Evolutionary conservation across 2,113 vertebrate genomes (phyloP), one percentile per base, ranked within the genome.

Genomic region (Dicrurus megarhynchus): DNA sequence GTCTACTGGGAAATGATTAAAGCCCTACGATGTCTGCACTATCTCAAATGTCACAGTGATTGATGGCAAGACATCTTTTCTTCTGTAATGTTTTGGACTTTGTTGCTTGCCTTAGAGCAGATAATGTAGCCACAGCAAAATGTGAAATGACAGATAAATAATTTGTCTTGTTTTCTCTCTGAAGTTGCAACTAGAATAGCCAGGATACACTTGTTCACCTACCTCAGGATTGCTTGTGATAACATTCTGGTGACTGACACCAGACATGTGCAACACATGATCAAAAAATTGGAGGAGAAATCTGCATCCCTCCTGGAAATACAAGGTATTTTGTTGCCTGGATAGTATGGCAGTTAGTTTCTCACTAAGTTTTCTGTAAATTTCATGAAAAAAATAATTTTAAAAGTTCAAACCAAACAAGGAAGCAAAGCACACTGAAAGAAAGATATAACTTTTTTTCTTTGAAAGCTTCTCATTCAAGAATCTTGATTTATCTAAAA

Each of bases 21-120:
- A 95, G 77, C n/a, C 59, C 49, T 42, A 33, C 80, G 67, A 87
- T 71, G 95, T 89, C 92, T 89, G 12, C 64, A 89, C 60, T 97
- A 96, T 93, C 92, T 96, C 67, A 90, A 90, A 81, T 84, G 94
- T 90, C 89, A 84, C 49, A 37, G 63, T 96, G 94, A 97, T 77
- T 91, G 97, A 97, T 96, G 83, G 56, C 52, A 92, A 83, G 93
- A 85, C 76, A 94, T 56, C 22, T 71, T 84, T 95, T 95, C 57
- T 89, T 95, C 80, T 90, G 70, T 89, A 88, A 87, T 50, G 53
- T 85, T 95, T 92, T 2, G 3, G 89, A 92, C 59, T 90, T 87
- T 56, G 50, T 53, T 92, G 59, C 69, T 90, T 93, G 63, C 59
- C 56, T 96, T 93, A 49, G 81, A 95, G 61, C 1, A 7, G 90